Evolutionary conservation across 2,888 invertebrate genomes (phyloP).

Genomic region (Latheticus oryzae): DNA sequence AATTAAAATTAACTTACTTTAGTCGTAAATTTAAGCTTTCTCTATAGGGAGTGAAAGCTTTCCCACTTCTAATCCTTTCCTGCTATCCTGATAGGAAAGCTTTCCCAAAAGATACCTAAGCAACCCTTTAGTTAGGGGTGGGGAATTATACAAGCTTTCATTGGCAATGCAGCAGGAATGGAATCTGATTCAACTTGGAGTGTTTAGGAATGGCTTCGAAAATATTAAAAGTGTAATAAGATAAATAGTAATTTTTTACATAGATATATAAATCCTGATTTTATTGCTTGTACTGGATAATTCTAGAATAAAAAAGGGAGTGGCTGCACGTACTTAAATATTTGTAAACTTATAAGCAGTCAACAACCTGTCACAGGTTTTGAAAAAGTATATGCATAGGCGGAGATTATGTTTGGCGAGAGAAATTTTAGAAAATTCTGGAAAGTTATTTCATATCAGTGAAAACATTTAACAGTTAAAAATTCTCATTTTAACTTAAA

Average conservation of each 20-base stretch:
- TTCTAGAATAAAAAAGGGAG: conserved; percentile 14
- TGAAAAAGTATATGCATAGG: conserved; percentile 15
- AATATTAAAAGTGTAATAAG: too few species aligned
- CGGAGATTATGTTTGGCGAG: conserved; percentile 23
- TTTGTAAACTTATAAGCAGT: conserved; percentile 25
- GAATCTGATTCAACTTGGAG: too few species aligned
- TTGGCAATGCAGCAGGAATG: too few species aligned
- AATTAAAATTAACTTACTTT: conserved; percentile 25
- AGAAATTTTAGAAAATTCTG: too few species aligned
- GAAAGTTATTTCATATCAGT: too few species aligned
- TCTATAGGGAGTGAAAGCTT: conserved; percentile 14
- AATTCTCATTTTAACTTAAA: too few species aligned
- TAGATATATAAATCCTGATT: neutral
- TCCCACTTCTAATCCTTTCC: conserved; percentile 15
- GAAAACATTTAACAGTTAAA: too few species aligned
- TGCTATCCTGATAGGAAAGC: conserved; percentile 38
- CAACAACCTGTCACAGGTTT: conserved; percentile 25
- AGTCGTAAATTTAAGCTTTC: conserved; percentile 18
- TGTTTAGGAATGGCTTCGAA: too few species aligned
- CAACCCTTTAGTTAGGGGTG: conserved; percentile 35
- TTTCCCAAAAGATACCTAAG: conserved; percentile 45
- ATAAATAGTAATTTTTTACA: neutral
- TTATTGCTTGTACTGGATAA: conserved; percentile 5
- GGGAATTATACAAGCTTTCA: conserved; percentile 7
- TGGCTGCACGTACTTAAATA: conserved; percentile 17